These are phyloP conservation scores for Salticus scenicus DNA, from an alignment of 2,888 invertebrate species.

Conservation along the genomic window DNA sequence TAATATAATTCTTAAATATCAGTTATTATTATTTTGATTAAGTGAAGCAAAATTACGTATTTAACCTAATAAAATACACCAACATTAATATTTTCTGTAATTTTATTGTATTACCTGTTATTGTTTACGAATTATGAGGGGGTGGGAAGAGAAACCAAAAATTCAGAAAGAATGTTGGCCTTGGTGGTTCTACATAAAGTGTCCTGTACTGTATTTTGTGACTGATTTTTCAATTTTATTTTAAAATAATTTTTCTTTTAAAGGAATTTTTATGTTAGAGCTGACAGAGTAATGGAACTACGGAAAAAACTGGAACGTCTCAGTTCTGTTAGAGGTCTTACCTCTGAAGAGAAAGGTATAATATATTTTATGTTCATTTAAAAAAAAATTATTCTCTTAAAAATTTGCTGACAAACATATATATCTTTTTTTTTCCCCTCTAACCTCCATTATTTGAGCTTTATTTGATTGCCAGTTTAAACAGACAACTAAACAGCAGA, in stretches of 20 bases:
- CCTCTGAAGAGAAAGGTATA: constrained; percentile 91
- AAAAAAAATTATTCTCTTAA: background rate
- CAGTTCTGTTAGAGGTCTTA: constrained; percentile 92
- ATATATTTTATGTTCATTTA: background rate
- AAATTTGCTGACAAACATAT: background rate
- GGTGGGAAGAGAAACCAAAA: too few relatives aligned
- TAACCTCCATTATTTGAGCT: background rate
- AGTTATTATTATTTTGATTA: too few relatives aligned
- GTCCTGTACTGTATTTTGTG: too few relatives aligned
- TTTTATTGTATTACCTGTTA: too few relatives aligned
- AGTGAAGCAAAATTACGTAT: too few relatives aligned
- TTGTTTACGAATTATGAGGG: too few relatives aligned
- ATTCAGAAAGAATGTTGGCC: too few relatives aligned
- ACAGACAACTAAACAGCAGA: background rate
- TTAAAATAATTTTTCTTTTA: constrained; percentile 58
- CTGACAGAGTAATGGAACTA: constrained; percentile 96
- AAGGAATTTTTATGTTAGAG: constrained; percentile 89
- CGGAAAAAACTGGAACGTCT: constrained; percentile 89
- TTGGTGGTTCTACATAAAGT: too few relatives aligned
- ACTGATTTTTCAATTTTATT: too few relatives aligned
- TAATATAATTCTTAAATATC: too few relatives aligned
- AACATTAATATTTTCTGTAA: too few relatives aligned
- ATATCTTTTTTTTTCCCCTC: background rate
- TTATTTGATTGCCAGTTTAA: background rate
- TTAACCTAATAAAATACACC: too few relatives aligned